phyloP scores from a whole-genome alignment of 1,140 invertebrate genomes.

The Diploscapter pachys region DNA sequence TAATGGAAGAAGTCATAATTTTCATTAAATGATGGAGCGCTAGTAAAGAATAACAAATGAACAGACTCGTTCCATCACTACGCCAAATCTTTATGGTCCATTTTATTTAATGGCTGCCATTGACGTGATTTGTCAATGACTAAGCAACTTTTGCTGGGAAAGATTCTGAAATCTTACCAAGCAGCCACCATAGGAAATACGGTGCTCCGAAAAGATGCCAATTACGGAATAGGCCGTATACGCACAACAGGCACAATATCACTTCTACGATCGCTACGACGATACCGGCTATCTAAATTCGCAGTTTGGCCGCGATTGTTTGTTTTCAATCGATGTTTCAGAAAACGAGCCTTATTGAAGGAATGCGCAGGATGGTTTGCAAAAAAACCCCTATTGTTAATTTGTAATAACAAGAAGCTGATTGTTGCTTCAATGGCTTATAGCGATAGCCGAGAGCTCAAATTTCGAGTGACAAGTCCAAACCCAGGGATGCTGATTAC shows the following conservation, averaged over 20 bases:
- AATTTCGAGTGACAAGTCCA: too few relatives aligned
- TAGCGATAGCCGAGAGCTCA: not conserved
- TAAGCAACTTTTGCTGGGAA: not conserved
- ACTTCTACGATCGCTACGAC: slow-evolving; percentile 56
- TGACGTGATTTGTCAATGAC: too few relatives aligned
- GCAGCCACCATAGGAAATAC: slow-evolving; percentile 56
- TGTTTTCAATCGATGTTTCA: not conserved
- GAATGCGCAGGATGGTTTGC: not conserved
- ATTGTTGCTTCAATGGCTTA: not conserved
- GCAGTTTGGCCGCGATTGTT: not conserved
- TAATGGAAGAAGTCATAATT: too few relatives aligned
- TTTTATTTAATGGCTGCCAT: too few relatives aligned
- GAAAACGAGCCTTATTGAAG: not conserved
- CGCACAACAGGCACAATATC: slow-evolving; percentile 52
- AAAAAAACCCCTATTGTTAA: not conserved
- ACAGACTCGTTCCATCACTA: too few relatives aligned
- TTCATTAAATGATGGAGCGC: too few relatives aligned
- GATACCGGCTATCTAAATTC: slow-evolving; percentile 54
- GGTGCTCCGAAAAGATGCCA: slow-evolving; percentile 52
- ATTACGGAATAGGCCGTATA: slow-evolving; percentile 56
- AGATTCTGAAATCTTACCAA: slow-evolving; percentile 38
- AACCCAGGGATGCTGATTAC: too few relatives aligned
- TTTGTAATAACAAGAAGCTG: not conserved
- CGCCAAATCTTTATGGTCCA: too few relatives aligned
- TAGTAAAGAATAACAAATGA: too few relatives aligned